Base-by-base conservation (phyloP, 2,113 vertebrate genomes). In the Datnioides undecimradiatus region DNA sequence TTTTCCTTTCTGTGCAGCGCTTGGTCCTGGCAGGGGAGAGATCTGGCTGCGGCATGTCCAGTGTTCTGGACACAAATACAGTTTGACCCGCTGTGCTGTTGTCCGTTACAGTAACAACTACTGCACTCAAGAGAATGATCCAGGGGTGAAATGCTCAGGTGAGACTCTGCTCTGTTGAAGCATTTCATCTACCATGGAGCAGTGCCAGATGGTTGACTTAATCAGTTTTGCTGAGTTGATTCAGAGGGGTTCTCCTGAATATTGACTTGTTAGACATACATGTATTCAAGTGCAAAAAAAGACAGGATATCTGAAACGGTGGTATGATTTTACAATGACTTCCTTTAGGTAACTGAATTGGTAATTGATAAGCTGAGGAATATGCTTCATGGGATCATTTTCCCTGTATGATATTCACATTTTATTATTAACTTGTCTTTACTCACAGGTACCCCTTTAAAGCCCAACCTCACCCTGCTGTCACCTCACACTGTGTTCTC, bases 141-240 rank as follows among this genome's bases (percentile, higher is more conserved):
- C 92, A 34, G 90, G 91, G 27, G 93, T 94, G 33, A 92, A 88
- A 80, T 95, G 94, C 83, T 94, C 93, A 88, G n/a, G 94, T 95
- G 70, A 87, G 79, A 71, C 19, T 13, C 2, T 1, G n/a, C 33
- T 29, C 14, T 63, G 23, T 16, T 41, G 8, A 66, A 4, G 17
- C 11, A 23, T 59, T 48, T 62, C 2, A 41, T 64, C 11, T 38
- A 25, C n/a, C n/a, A n/a, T 33, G 23, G 21, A n/a, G n/a, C 19
- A 41, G 12, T 27, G 8, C 8, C 19, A 66, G 19, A 23, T 57
- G 27, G 40, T 65, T 45, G 16, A 23, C 36, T 52, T 12, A 27
- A 25, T 40, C 46, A 45, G 9, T 27, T 17, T 25, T 43, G n/a
- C 33, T 41, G 6, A 21, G 34, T 63, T n/a, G n/a, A 60, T n/a